Evolutionary conservation across 2,113 vertebrate species (phyloP).

Genomic region (Sinocyclocheilus anophthalmus): DNA sequence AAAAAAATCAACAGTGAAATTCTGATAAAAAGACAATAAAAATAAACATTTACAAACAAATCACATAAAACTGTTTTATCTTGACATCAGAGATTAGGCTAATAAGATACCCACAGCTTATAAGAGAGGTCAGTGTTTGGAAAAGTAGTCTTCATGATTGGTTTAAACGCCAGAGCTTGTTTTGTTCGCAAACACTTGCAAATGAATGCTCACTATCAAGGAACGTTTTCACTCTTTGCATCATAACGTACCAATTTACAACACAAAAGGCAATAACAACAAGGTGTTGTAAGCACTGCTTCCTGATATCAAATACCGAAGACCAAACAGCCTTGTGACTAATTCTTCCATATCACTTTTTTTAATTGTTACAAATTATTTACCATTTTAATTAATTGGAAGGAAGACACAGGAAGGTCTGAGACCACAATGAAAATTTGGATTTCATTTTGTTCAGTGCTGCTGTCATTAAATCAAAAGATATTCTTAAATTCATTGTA

Average conservation of each 20-base stretch:
- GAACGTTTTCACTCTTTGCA: neutral
- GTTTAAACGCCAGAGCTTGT: neutral
- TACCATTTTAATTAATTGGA: too few relatives aligned
- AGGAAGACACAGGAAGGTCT: too few relatives aligned
- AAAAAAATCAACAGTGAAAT: too few relatives aligned
- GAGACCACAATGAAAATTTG: too few relatives aligned
- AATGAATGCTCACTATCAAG: neutral
- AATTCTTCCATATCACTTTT: neutral
- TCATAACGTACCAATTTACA: neutral
- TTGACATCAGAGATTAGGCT: too few relatives aligned
- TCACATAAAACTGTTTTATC: too few relatives aligned
- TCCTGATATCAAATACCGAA: neutral
- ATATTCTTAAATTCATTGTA: too few relatives aligned
- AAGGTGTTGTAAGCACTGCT: neutral
- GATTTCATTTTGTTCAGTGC: too few relatives aligned
- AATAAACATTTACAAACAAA: too few relatives aligned
- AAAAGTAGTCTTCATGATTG: neutral
- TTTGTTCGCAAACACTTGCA: conserved; percentile 8
- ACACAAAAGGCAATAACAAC: neutral
- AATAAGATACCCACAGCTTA: neutral
- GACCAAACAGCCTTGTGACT: neutral
- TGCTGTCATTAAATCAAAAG: too few relatives aligned
- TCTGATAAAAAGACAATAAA: neutral
- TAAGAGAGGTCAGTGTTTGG: neutral
- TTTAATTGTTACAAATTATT: too few relatives aligned